Evolutionary conservation across 2,888 invertebrate species (phyloP).

Genomic region (Noctua janthina): DNA sequence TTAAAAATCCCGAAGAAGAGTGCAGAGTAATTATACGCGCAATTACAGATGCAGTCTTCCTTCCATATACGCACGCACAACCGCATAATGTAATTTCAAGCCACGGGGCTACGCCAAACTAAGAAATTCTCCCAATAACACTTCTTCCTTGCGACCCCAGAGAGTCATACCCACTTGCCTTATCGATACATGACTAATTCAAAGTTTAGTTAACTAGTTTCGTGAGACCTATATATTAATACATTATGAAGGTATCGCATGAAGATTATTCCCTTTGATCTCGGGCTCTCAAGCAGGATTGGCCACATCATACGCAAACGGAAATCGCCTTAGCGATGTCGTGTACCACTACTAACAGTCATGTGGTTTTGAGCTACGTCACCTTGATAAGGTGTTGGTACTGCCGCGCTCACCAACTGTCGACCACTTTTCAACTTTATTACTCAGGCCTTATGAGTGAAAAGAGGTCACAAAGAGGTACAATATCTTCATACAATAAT

Average conservation of each 20-base stretch:
- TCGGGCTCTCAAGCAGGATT: neutral
- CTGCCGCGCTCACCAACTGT: no score
- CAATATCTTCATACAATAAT: neutral
- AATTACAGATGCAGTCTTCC: neutral
- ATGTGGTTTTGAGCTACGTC: neutral
- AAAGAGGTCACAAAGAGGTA: neutral
- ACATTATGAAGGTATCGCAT: neutral
- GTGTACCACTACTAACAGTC: neutral
- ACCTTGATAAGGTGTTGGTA: neutral
- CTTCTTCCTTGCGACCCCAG: neutral
- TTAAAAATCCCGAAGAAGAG: neutral
- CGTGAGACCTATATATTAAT: neutral
- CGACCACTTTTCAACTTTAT: no score
- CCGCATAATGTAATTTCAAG: neutral
- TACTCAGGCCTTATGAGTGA: no score
- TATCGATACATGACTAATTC: neutral
- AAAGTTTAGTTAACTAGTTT: neutral
- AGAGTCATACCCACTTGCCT: neutral
- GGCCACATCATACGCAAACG: constrained; percentile 12
- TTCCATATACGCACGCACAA: neutral
- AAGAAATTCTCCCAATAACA: neutral
- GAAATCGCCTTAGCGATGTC: neutral
- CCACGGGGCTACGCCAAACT: neutral
- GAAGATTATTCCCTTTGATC: constrained; percentile 26
- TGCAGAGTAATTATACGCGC: neutral